Base-by-base conservation (phyloP, 2,797 vertebrate genomes). In the Gadopsis marmoratus region DNA sequence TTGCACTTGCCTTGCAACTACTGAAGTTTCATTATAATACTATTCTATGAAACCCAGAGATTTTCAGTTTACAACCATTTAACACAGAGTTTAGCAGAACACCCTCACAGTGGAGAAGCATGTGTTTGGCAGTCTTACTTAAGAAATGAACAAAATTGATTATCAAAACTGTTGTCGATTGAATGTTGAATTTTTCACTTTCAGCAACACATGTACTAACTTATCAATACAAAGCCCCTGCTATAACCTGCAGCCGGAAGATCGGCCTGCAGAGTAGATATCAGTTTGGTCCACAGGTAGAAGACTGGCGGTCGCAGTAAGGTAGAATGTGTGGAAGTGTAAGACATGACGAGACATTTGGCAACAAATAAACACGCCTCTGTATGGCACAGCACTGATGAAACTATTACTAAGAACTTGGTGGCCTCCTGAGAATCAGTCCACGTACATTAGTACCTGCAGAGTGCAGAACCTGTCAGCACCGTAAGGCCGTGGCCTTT, bases 341-440 rank as follows among this genome's bases (percentile, higher is more conserved):
- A 59, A 43, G 41, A 74, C 59, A 4, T 84, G 64, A n/a, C n/a
- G n/a, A n/a, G 41, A 48, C 39, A 54, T 76, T 82, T 76, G 48
- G 72, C 75, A 79, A 53, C 17, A 53, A 45, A 76, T 48, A 33
- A 39, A 31, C 43, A 12, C 19, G 3, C 7, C 9, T 50, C 48
- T 60, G 12, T 63, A 47, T 31, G 26, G 47, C 68, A 67, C 55
- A 72, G 48, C 14, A 7, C 60, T 58, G 35, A 58, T 21, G 48
- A 19, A 47, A 54, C 41, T 35, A 59, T 67, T 47, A 73, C 37
- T 53, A 62, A 59, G 77, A 68, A 59, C n/a, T 31, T 23, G 17
- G 31, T 50, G 51, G 31, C 53, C 17, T 56, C 35, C 21, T 35
- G 19, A 62, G 50, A 45, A 62, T 41, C 47, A 62, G 8, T 33